Percentiles rank a stretch among this genome's conserved stretches.
Evolutionary conservation across 1,140 invertebrate species (phyloP).

Genomic region (Telenomus remus): DNA sequence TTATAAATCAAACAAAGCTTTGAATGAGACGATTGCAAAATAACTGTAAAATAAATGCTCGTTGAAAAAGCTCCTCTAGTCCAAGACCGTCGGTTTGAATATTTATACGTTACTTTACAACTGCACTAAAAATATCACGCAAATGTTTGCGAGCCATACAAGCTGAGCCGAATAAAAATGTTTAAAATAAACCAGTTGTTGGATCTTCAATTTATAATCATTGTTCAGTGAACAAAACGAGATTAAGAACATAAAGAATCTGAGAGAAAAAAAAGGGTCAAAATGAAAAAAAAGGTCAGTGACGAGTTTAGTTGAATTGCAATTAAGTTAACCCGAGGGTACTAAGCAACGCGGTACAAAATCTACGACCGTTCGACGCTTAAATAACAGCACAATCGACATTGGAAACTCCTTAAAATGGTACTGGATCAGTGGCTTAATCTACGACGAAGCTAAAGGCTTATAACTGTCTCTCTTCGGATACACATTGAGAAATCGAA

Average conservation of each 20-base stretch:
- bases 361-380: conserved; percentile 15
- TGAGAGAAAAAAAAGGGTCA: neutral
- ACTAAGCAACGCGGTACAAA: conserved; percentile 12
- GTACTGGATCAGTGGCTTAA: conserved; percentile 43
- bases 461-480: conserved; percentile 25
- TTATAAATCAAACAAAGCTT: neutral
- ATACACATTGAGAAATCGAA: conserved; percentile 5
- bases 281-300: neutral
- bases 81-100: too few species aligned
- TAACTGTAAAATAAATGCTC: too few species aligned
- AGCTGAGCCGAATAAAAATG: neutral
- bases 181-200: conserved; percentile 11
- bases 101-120: conserved; percentile 3
- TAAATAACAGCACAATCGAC: conserved; percentile 43
- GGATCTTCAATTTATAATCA: conserved; percentile 3
- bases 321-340: conserved; percentile 27
- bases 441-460: conserved; percentile 28
- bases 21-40: too few species aligned
- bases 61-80: too few species aligned
- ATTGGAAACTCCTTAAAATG: conserved; percentile 41
- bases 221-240: neutral
- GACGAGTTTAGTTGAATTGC: conserved; percentile 11
- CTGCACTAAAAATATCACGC: conserved; percentile 9
- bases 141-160: neutral
- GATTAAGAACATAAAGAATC: neutral